Percentiles rank a stretch among this genome's conserved stretches.
Evolutionary conservation across 2,888 invertebrate species (phyloP).

Genomic region (Xestia xanthographa): DNA sequence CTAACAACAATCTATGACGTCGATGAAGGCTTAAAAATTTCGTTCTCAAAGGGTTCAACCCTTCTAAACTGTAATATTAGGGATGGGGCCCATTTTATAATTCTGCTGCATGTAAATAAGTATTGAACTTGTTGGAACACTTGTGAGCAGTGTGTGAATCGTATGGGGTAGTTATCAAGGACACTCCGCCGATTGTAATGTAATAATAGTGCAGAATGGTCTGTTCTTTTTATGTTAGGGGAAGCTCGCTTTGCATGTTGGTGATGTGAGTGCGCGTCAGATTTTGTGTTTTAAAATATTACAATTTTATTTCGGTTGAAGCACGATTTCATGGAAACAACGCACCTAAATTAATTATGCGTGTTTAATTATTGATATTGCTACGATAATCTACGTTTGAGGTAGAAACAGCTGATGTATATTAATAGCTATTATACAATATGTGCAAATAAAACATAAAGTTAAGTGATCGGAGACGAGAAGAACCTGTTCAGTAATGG

Average conservation of each 20-base stretch:
- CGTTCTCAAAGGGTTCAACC: constrained; percentile 89
- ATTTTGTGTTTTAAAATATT: constrained; percentile 50
- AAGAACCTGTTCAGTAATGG: constrained; percentile 79
- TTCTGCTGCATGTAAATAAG: constrained; percentile 89
- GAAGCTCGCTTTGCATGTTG: constrained; percentile 73
- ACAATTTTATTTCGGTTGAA: constrained; percentile 18
- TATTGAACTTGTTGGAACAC: constrained; percentile 89
- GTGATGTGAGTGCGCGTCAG: constrained; percentile 67
- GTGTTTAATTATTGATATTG: constrained; percentile 28
- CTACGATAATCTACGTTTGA: constrained; percentile 8
- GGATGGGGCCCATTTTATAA: constrained; percentile 88
- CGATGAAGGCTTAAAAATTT: constrained; percentile 77
- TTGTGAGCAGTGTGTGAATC: constrained; percentile 84
- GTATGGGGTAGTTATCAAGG: constrained; percentile 88
- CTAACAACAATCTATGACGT: constrained; percentile 81
- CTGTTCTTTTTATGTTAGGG: constrained; percentile 79
- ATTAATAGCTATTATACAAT: constrained; percentile 69
- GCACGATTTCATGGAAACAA: constrained; percentile 11
- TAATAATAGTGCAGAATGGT: constrained; percentile 87
- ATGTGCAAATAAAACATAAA: constrained; percentile 72
- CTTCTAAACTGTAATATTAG: constrained; percentile 82
- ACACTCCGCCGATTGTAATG: constrained; percentile 86
- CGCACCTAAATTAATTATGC: neutral
- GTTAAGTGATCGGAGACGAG: constrained; percentile 61
- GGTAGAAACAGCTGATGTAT: constrained; percentile 53